Evolutionary conservation across 2,113 vertebrate species (phyloP).

Genomic region (Monarcha castaneiventris): DNA sequence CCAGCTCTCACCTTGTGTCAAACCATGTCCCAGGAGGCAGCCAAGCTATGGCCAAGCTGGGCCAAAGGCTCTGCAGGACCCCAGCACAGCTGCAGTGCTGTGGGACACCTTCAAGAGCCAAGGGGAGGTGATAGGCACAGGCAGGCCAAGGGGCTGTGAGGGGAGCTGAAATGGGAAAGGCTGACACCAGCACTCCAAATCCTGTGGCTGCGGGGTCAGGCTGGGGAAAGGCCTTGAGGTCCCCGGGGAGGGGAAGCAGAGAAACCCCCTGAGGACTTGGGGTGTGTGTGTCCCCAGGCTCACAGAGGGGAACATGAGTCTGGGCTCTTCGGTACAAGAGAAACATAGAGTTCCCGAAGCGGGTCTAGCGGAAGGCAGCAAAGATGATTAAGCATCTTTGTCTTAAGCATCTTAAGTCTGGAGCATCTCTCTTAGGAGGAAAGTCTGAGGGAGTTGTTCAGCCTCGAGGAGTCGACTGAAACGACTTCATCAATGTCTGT

Average conservation of each 20-base stretch:
- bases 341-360: neutral
- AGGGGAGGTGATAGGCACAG: neutral
- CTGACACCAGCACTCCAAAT: too few relatives aligned
- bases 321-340: neutral
- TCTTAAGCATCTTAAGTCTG: too few relatives aligned
- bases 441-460: neutral
- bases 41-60: fast-evolving
- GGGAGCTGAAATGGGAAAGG: neutral
- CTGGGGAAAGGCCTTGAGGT: too few relatives aligned
- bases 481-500: neutral
- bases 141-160: neutral
- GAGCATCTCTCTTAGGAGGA: neutral
- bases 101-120: neutral
- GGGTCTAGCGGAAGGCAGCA: neutral
- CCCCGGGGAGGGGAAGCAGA: neutral
- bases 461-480: neutral
- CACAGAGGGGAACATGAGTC: neutral
- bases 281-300: neutral
- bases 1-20: neutral
- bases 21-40: neutral
- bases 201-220: fast-evolving
- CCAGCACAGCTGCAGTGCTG: neutral
- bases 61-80: neutral
- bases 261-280: neutral
- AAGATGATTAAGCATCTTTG: neutral